A percentile compares a stretch with the other conserved stretches of the same genome.
phyloP scores from a whole-genome alignment of 1,140 invertebrate genomes.

The Drosophila ohnishii region DNA sequence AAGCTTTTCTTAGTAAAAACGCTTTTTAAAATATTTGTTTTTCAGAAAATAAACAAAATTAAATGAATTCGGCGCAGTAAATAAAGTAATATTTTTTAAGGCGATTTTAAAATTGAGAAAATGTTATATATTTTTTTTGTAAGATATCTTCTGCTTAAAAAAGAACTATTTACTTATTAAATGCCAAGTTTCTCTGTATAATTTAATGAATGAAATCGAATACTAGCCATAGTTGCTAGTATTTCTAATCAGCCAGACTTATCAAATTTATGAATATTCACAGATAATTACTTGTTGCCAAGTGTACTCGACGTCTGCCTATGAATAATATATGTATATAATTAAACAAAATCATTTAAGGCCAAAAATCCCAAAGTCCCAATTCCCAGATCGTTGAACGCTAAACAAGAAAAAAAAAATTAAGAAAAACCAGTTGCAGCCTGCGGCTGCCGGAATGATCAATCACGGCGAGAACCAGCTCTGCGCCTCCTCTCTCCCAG shows the following conservation, averaged over 20 bases:
- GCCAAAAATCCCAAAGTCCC: slow-evolving; percentile 26
- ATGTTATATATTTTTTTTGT: background rate
- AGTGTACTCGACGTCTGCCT: slow-evolving; percentile 7
- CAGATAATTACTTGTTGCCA: slow-evolving; percentile 13
- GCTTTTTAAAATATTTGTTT: background rate
- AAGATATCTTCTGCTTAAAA: no score
- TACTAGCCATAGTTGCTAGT: background rate
- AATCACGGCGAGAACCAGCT: slow-evolving; percentile 27
- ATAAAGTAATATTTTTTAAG: no score
- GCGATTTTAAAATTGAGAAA: background rate
- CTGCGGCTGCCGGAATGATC: slow-evolving; percentile 45
- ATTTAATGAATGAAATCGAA: slow-evolving; percentile 6
- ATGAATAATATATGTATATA: background rate
- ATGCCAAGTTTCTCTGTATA: background rate
- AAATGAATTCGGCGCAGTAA: background rate
- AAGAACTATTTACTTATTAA: no score
- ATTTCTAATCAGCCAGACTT: slow-evolving; percentile 9
- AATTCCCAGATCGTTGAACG: slow-evolving; percentile 37
- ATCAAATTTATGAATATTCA: background rate
- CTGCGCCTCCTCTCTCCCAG: background rate
- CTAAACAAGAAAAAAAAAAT: background rate
- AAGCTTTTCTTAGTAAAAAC: background rate
- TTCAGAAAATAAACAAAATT: background rate
- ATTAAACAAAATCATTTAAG: slow-evolving; percentile 16
- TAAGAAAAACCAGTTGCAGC: slow-evolving; percentile 41